Evolutionary conservation across 37 sponge, comb jelly and placozoan genomes (phyloP).

Genomic region (Beroe forskalii): DNA sequence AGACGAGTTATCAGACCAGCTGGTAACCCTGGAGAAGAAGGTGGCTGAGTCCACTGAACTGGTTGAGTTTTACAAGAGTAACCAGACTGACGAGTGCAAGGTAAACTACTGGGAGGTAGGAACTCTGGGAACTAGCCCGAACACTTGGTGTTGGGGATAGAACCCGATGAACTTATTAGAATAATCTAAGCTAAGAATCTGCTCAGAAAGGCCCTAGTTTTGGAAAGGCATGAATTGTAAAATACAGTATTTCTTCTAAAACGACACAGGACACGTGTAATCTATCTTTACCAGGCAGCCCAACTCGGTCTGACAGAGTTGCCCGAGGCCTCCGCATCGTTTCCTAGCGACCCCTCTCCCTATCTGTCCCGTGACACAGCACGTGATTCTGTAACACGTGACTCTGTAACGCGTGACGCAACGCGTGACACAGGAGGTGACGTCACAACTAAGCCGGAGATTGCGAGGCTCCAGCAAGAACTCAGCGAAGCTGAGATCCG

Average conservation of each 20-base stretch:
- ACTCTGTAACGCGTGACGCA: neutral
- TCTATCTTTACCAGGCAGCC: conserved; percentile 7
- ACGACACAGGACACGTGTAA: no score
- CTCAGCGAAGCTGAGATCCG: neutral
- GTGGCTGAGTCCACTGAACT: conserved; percentile 5
- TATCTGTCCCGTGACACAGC: neutral
- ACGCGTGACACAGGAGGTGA: neutral
- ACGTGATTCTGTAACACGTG: neutral
- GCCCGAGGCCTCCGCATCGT: neutral
- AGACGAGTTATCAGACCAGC: conserved; percentile 43
- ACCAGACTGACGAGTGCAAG: conserved; percentile 55
- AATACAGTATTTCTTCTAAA: no score
- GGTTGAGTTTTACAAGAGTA: conserved; percentile 17
- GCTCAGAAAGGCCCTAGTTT: no score
- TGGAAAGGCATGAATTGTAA: no score
- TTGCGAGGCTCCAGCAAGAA: neutral
- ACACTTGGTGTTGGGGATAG: no score
- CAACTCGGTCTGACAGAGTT: neutral
- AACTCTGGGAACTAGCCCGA: no score
- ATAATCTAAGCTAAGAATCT: no score
- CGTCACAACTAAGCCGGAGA: neutral
- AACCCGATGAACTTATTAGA: no score
- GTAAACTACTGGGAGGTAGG: no score
- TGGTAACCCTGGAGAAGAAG: neutral
- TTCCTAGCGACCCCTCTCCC: neutral